Conservation (phyloP, 2,888 invertebrate species). For the Drosophila paucipuncta region DNA sequence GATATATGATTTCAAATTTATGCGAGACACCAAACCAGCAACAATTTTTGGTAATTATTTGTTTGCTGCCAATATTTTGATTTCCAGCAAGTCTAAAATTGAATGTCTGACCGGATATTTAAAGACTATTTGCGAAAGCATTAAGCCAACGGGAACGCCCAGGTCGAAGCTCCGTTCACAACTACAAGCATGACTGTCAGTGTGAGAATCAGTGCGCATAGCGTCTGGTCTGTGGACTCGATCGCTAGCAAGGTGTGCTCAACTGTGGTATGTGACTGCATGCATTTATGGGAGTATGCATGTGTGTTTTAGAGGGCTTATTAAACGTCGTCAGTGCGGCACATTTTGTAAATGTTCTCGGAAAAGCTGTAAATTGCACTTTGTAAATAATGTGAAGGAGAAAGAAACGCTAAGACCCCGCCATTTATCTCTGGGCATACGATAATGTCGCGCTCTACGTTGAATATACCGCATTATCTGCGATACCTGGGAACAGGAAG, state of each 20-base stretch:
- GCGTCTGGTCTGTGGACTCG: slow-evolving; percentile 36
- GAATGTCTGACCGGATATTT: slow-evolving; percentile 66
- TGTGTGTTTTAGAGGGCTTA: slow-evolving; percentile 56
- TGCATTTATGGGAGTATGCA: slow-evolving; percentile 1
- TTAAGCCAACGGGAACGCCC: slow-evolving; percentile 62
- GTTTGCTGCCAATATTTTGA: slow-evolving; percentile 70
- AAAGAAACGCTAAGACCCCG: slow-evolving; percentile 68
- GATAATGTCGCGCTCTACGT: slow-evolving; percentile 66
- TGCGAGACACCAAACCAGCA: slow-evolving; percentile 26
- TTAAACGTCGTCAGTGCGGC: slow-evolving; percentile 60
- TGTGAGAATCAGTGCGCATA: slow-evolving; percentile 53
- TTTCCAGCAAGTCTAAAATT: slow-evolving; percentile 61
- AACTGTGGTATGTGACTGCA: slow-evolving; percentile 13
- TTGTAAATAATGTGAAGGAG: slow-evolving; percentile 62
- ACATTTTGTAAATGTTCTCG: slow-evolving; percentile 63
- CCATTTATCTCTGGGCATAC: slow-evolving; percentile 64
- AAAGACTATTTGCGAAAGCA: slow-evolving; percentile 77
- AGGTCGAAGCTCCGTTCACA: slow-evolving; percentile 2
- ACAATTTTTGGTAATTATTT: slow-evolving; percentile 68
- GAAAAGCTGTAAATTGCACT: slow-evolving; percentile 77
- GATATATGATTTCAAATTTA: slow-evolving; percentile 60
- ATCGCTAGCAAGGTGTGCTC: slow-evolving; percentile 53
- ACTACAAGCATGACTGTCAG: slow-evolving; percentile 16
- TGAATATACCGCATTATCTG: slow-evolving; percentile 68
- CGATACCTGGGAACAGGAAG: slow-evolving; percentile 75